These are phyloP conservation scores for Pogonus chalceus DNA, from an alignment of 1,140 invertebrate genomes.

Conservation along the genomic window DNA sequence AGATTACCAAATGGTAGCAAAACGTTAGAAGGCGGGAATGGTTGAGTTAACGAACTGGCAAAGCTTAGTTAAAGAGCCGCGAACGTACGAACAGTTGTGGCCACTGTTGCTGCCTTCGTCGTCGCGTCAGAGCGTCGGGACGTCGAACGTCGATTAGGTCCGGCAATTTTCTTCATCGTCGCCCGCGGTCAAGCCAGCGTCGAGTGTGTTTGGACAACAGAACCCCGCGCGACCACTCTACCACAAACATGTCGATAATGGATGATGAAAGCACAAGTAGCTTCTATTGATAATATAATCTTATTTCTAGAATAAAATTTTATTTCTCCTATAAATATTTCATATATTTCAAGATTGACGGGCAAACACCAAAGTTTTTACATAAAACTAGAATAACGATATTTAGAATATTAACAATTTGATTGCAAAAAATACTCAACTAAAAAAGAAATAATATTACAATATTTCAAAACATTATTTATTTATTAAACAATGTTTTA, in stretches of 20 bases:
- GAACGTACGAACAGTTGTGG: not conserved
- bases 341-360: no score
- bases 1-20: no score
- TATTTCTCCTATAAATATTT: no score
- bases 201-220: constrained; percentile 3
- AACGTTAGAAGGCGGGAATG: not conserved
- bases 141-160: constrained; percentile 4
- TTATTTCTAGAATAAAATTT: no score
- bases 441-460: no score
- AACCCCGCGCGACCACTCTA: not conserved
- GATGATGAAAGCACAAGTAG: not conserved
- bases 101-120: not conserved
- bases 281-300: no score
- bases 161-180: constrained; percentile 6
- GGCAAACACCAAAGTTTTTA: no score
- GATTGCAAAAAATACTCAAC: no score
- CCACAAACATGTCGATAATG: constrained; percentile 3
- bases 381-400: no score
- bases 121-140: not conserved
- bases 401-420: no score
- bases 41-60: constrained; percentile 2
- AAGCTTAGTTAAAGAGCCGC: constrained; percentile 2
- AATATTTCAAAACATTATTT: no score
- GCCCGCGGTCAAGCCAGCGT: not conserved
- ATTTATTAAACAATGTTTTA: no score